Base-by-base conservation (phyloP, 1,140 invertebrate species). In the Steinernema feltiae region DNA sequence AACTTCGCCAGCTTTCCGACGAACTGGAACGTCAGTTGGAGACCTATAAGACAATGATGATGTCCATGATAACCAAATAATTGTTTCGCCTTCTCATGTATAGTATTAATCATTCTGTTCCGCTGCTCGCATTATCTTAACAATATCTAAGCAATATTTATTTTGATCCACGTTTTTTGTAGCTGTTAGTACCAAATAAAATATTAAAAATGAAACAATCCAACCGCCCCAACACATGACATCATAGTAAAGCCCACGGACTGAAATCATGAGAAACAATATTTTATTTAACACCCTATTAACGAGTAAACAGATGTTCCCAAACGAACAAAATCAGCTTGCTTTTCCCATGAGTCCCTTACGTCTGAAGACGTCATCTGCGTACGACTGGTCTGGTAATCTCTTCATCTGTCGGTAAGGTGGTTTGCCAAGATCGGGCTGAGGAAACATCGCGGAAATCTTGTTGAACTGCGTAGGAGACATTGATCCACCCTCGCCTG, bases 381-480 rank as follows among this genome's bases (percentile, higher is more conserved):
- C 80, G 70, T 83, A 83, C 1, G 73, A 73, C 48, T 80, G 76
- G 30, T 72, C 76, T 1, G 82, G 82, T 27, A 83, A 74, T 21
- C 82, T 80, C 70, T 83, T 83, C 80, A 83, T 82, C 30, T 75
- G 69, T 0, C 82, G 46, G 74, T 80, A 83, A 3, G 81, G 81
- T 18, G 35, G n/a, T 32, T 78, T 48, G 30, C 82, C 82, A 24
- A 83, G 73, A 74, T 83, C 80, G 15, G 82, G 82, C 69, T 83
- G 82, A 18, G 82, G 82, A 41, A 73, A 83, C 24, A 83, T 53
- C 31, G 74, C 70, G 81, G 82, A 80, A 27, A 83, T 48, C 69
- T 82, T 83, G 76, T 83, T 83, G 32, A 84, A 76, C 70, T 83
- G 82, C 71, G 78, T 73, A 21, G 80, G 71, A 0, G 82, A 80